Conservation (phyloP, 2,113 vertebrate species). For the rat (Rattus norvegicus) region GRCr8 NC_086034.1:89734501-89735000, state of each 20-base stretch:
- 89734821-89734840: neutral
- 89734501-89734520: neutral
- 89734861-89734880: neutral
- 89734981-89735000: no score
- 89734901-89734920: neutral
- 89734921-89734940: neutral
- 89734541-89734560: neutral
- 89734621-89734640: constrained; percentile 12
- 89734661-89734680: constrained; percentile 9
- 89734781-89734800: neutral
- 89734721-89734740: neutral
- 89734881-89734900: neutral
- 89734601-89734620: constrained; percentile 17
- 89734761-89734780: neutral
- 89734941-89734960: neutral
- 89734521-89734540: neutral
- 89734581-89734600: neutral
- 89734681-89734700: constrained; percentile 49
- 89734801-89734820: neutral
- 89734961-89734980: neutral
- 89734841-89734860: neutral
- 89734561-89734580: constrained; percentile 24
- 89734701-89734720: constrained; percentile 11
- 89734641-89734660: neutral
- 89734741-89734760: neutral